These are phyloP conservation scores for Bombus huntii DNA, from an alignment of 1,140 invertebrate species.

Conservation along the genomic window DNA sequence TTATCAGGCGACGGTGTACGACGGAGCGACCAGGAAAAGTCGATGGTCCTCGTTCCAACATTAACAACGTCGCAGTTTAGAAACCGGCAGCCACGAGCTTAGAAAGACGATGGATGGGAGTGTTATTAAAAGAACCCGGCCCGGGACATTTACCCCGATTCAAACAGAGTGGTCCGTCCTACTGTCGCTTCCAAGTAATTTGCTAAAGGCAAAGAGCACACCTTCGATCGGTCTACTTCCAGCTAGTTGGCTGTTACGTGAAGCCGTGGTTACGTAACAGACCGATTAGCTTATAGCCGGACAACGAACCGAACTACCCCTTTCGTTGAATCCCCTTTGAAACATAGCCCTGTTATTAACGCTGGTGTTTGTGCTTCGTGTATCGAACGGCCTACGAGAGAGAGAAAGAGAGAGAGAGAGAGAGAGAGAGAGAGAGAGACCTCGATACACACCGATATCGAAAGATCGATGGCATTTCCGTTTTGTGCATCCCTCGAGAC, in stretches of 20 bases:
- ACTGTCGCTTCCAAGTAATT: conserved; percentile 24
- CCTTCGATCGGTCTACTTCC: conserved; percentile 42
- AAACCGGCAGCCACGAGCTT: background rate
- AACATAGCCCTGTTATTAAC: conserved; percentile 36
- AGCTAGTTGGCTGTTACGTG: conserved; percentile 17
- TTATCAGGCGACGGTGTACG: background rate
- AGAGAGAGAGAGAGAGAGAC: background rate
- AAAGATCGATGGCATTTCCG: conserved; percentile 56
- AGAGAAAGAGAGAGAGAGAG: background rate
- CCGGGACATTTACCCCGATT: background rate
- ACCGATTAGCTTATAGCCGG: conserved; percentile 40
- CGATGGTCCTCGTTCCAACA: background rate
- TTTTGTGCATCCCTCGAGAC: conserved; percentile 53
- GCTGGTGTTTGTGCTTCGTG: conserved; percentile 16
- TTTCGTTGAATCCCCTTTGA: conserved; percentile 8
- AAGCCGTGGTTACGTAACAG: conserved; percentile 24
- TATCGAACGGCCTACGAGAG: background rate
- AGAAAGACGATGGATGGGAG: background rate
- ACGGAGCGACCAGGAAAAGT: background rate
- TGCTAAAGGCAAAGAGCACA: conserved; percentile 40
- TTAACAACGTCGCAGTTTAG: background rate
- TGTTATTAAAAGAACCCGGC: conserved; percentile 13
- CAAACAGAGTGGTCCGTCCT: background rate
- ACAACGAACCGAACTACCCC: background rate
- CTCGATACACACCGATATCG: conserved; percentile 40